Evolutionary conservation across 2,113 vertebrate species (phyloP).

Genomic region (Scopus umbretta): DNA sequence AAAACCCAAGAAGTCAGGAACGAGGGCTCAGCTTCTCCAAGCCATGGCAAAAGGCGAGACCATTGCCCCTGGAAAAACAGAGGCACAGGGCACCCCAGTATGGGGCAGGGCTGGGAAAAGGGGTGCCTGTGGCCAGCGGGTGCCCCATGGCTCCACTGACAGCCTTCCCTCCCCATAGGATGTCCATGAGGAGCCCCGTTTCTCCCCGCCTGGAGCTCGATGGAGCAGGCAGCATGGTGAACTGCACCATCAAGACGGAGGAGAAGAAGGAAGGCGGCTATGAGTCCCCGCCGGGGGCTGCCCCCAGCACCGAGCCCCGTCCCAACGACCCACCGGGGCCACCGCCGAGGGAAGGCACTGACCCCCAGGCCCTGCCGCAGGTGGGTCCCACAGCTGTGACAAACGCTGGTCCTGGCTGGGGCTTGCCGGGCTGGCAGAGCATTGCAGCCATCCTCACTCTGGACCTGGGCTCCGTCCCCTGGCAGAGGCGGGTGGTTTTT

Average conservation of each 20-base stretch:
- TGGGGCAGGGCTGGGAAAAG: neutral
- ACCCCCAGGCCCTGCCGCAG: slow-evolving; percentile 51
- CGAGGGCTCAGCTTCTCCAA: neutral
- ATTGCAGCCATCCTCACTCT: fast-evolving
- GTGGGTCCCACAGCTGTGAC: neutral
- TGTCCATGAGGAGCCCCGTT: slow-evolving; percentile 88
- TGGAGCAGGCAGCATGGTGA: slow-evolving; percentile 85
- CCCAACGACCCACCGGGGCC: slow-evolving; percentile 41
- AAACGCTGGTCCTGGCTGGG: neutral
- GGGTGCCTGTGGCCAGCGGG: fast-evolving
- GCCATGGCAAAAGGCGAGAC: fast-evolving
- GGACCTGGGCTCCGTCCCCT: fast-evolving
- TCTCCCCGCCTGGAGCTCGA: slow-evolving; percentile 77
- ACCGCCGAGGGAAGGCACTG: neutral
- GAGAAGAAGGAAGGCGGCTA: slow-evolving; percentile 71
- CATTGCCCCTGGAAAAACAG: fast-evolving
- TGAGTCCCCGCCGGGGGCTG: neutral
- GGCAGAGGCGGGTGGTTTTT: neutral
- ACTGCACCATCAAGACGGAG: slow-evolving; percentile 82
- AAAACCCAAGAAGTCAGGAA: neutral
- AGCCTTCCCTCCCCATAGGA: slow-evolving; percentile 53
- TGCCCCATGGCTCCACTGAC: neutral
- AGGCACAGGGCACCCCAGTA: fast-evolving
- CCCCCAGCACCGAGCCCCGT: slow-evolving; percentile 46
- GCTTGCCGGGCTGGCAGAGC: neutral